Conservation (phyloP, 1,140 invertebrate genomes). For the Zaprionus nigranus region DNA sequence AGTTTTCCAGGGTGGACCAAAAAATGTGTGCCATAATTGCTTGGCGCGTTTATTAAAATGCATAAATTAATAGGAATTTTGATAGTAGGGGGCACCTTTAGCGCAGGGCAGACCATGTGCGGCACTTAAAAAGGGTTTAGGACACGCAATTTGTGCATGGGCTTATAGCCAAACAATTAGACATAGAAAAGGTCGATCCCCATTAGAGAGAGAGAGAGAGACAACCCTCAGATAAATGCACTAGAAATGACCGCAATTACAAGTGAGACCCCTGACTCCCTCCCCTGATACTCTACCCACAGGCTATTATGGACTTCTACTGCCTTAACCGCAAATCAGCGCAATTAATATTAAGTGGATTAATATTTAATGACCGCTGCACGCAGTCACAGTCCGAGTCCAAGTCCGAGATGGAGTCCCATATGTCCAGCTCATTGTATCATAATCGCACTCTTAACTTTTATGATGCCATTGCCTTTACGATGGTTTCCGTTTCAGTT, state of each 20-base stretch:
- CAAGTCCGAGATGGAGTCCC: constrained; percentile 14
- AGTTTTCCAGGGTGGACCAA: constrained; percentile 19
- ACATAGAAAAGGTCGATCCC: constrained; percentile 21
- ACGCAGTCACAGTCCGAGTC: constrained; percentile 45
- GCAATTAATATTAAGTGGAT: constrained; percentile 84
- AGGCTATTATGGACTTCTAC: constrained; percentile 32
- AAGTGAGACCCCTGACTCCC: background rate
- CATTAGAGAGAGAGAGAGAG: constrained; percentile 10
- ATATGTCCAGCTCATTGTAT: constrained; percentile 43
- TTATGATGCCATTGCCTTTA: constrained; percentile 64
- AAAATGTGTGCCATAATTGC: constrained; percentile 66
- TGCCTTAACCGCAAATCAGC: constrained; percentile 63
- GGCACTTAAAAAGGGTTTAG: constrained; percentile 60
- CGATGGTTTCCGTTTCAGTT: constrained; percentile 22
- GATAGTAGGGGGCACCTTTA: constrained; percentile 52
- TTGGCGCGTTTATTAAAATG: constrained; percentile 76
- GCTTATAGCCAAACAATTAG: constrained; percentile 71
- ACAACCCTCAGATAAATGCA: constrained; percentile 54
- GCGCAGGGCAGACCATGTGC: constrained; percentile 49
- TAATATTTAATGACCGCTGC: constrained; percentile 80
- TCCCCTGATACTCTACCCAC: constrained; percentile 1
- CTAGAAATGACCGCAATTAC: constrained; percentile 76
- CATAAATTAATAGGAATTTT: constrained; percentile 75
- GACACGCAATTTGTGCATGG: constrained; percentile 52
- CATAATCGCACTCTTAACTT: constrained; percentile 71